Percentiles rank a stretch among this genome's conserved stretches.
These are phyloP conservation scores for Chelon auratus DNA, from an alignment of 2,797 vertebrate genomes.

Conservation along the genomic window DNA sequence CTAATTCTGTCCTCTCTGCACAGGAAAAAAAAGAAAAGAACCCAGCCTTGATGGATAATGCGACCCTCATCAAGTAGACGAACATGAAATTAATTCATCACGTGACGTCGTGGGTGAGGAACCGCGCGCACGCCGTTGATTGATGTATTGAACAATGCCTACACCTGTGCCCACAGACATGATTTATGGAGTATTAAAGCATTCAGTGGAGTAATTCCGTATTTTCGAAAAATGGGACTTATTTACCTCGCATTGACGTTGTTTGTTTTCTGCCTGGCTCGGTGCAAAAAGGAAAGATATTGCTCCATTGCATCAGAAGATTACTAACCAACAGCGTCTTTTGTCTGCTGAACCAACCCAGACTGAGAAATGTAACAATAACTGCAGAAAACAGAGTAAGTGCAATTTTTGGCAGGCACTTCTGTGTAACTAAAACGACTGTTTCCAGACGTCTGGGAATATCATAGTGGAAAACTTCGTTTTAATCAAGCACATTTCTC, in stretches of 20 bases:
- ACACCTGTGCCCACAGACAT: conserved; percentile 8
- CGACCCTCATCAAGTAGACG: conserved; percentile 47
- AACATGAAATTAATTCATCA: conserved; percentile 43
- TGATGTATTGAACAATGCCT: conserved; percentile 3
- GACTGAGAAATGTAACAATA: neutral
- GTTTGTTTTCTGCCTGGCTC: neutral
- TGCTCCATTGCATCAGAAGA: neutral
- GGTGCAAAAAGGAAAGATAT: too few relatives aligned
- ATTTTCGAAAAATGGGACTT: neutral
- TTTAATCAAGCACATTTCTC: too few relatives aligned
- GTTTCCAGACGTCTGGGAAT: too few relatives aligned
- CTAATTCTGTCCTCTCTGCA: conserved; percentile 57
- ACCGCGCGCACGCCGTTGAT: conserved; percentile 4
- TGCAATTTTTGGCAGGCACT: too few relatives aligned
- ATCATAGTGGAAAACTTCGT: too few relatives aligned
- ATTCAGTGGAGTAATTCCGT: neutral
- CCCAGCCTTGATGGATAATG: conserved; percentile 48
- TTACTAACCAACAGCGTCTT: neutral
- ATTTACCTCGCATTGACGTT: neutral
- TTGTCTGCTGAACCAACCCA: neutral
- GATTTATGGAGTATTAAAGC: conserved; percentile 4
- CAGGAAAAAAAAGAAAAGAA: conserved; percentile 31
- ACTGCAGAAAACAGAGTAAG: neutral
- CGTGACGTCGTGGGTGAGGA: conserved; percentile 7
- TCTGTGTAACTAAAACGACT: too few relatives aligned